Evolutionary conservation across 1,140 invertebrate genomes (phyloP).

Genomic region (Oryzaephilus surinamensis): DNA sequence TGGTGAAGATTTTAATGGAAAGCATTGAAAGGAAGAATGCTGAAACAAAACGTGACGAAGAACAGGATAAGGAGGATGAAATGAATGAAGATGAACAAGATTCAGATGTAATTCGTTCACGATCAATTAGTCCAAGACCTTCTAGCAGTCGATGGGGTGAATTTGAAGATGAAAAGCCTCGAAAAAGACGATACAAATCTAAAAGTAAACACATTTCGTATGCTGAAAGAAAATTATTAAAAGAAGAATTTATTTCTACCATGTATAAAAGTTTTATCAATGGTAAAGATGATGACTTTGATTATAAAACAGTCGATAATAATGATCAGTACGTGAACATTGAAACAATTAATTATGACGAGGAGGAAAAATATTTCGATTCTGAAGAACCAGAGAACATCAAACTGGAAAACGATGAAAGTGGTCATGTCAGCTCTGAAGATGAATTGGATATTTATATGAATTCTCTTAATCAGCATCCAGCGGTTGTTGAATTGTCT

Average conservation of each 20-base stretch:
- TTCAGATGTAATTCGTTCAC: constrained; percentile 18
- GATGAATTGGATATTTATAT: constrained; percentile 67
- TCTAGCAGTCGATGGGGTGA: constrained; percentile 42
- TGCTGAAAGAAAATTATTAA: constrained; percentile 53
- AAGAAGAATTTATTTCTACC: constrained; percentile 72
- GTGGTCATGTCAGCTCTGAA: constrained; percentile 36
- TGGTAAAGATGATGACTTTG: constrained; percentile 73
- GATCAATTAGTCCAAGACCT: constrained; percentile 16
- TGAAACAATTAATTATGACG: constrained; percentile 56
- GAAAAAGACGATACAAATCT: constrained; percentile 13
- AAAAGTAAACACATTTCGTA: constrained; percentile 35
- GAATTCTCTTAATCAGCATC: constrained; percentile 47
- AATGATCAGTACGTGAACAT: constrained; percentile 73
- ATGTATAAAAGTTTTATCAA: constrained; percentile 83
- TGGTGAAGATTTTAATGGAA: constrained; percentile 58
- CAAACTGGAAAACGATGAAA: constrained; percentile 32
- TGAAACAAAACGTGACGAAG: constrained; percentile 48
- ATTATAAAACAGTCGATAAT: constrained; percentile 67
- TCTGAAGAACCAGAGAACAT: constrained; percentile 56
- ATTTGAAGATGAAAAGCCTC: constrained; percentile 36
- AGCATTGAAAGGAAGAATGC: constrained; percentile 53
- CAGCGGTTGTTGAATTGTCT: constrained; percentile 26
- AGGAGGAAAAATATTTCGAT: constrained; percentile 85
- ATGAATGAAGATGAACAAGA: constrained; percentile 34
- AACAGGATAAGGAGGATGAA: constrained; percentile 50